These are phyloP conservation scores for Sphecodes monilicornis DNA, from an alignment of 2,888 invertebrate species.

Conservation along the genomic window DNA sequence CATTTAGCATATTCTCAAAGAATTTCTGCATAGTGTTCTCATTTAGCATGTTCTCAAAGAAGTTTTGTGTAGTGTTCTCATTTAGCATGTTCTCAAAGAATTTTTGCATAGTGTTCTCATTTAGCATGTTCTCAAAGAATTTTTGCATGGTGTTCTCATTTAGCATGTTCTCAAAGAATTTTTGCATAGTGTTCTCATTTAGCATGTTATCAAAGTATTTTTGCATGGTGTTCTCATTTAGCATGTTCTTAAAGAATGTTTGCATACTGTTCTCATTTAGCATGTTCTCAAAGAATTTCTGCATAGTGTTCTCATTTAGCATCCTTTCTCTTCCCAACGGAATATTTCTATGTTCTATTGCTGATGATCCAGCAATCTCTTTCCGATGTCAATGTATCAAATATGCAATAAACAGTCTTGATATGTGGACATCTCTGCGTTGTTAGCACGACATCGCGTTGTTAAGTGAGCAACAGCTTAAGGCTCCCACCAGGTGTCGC, in stretches of 20 bases:
- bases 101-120: background rate
- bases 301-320: background rate
- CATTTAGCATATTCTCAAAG: background rate
- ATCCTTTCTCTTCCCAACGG: background rate
- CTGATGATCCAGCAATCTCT: background rate
- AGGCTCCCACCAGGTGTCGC: background rate
- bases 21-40: background rate
- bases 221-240: background rate
- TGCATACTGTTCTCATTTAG: background rate
- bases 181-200: background rate
- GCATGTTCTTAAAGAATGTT: background rate
- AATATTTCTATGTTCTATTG: background rate
- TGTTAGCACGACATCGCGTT: background rate
- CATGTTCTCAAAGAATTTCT: background rate
- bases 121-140: background rate
- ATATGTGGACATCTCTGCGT: background rate
- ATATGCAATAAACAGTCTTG: background rate
- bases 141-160: background rate
- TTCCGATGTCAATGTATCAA: background rate
- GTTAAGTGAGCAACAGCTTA: conserved; percentile 2
- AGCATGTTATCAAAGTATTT: background rate
- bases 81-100: background rate
- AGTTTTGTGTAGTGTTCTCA: background rate
- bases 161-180: background rate
- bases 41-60: background rate